Conservation (phyloP, 1,140 invertebrate species). For the Eriocheir sinensis region DNA sequence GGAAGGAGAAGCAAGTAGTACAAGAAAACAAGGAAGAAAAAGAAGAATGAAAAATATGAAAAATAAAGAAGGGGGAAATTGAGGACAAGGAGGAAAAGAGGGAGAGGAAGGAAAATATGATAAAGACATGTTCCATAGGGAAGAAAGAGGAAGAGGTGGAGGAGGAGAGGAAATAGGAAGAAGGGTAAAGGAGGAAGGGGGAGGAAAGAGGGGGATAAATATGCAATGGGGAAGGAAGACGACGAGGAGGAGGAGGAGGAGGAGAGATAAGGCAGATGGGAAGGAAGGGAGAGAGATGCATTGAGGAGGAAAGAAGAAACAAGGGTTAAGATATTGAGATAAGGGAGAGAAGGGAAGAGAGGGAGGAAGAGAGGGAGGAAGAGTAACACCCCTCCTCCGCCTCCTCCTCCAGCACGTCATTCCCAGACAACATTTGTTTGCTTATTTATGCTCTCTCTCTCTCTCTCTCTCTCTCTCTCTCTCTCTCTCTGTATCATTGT, state of each 20-base stretch:
- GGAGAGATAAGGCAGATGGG: too few relatives aligned
- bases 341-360: background rate
- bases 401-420: too few relatives aligned
- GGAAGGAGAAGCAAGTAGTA: too few relatives aligned
- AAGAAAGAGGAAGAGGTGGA: background rate
- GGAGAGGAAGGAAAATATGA: background rate
- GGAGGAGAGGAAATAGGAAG: background rate
- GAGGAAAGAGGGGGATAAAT: too few relatives aligned
- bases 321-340: background rate
- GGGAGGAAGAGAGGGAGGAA: background rate
- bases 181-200: background rate
- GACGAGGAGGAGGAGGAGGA: too few relatives aligned
- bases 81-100: background rate
- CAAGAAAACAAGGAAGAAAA: background rate
- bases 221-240: too few relatives aligned
- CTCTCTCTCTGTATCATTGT: too few relatives aligned
- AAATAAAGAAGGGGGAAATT: background rate
- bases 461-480: too few relatives aligned
- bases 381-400: too few relatives aligned
- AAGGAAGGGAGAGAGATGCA: too few relatives aligned
- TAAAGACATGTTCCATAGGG: background rate
- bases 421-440: too few relatives aligned
- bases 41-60: background rate
- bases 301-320: background rate
- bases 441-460: too few relatives aligned